Evolutionary conservation across 1,140 invertebrate species (phyloP).

Genomic region (Papilio dardanus): DNA sequence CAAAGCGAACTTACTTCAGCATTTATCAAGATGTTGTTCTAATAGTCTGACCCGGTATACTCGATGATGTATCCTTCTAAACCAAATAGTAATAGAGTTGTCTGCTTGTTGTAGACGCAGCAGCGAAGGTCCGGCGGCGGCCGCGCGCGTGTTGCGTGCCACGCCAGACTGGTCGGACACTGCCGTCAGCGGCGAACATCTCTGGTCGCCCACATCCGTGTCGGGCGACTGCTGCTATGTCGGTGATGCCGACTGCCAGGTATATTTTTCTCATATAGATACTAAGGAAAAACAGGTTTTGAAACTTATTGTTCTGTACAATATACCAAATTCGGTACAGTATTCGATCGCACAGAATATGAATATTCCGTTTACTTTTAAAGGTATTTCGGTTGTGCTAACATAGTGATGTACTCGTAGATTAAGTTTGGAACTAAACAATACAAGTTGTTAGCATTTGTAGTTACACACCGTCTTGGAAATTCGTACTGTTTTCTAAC

Average conservation of each 20-base stretch:
- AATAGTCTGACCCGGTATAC: neutral
- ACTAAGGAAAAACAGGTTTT: too few species aligned
- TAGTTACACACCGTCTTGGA: neutral
- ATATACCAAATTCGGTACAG: too few species aligned
- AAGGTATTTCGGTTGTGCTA: neutral
- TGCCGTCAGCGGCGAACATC: slow-evolving; percentile 92
- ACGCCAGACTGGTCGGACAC: slow-evolving; percentile 92
- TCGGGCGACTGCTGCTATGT: slow-evolving; percentile 97
- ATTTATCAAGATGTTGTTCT: neutral
- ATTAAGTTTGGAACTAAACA: neutral
- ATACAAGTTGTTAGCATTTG: neutral
- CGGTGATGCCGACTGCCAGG: slow-evolving; percentile 93
- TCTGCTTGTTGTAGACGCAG: slow-evolving; percentile 61
- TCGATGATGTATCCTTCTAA: neutral
- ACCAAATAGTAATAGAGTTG: neutral
- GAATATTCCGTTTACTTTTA: neutral
- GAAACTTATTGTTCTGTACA: too few species aligned
- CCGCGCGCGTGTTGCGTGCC: slow-evolving; percentile 86
- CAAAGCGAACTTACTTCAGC: neutral
- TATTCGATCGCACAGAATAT: too few species aligned
- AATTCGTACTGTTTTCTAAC: neutral
- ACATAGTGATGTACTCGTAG: neutral
- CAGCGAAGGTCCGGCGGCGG: slow-evolving; percentile 64
- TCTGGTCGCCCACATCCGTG: slow-evolving; percentile 92
- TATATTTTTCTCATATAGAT: slow-evolving; percentile 64